Evolutionary conservation across 2,888 invertebrate genomes (phyloP).

Genomic region (Flexamia atlantica): DNA sequence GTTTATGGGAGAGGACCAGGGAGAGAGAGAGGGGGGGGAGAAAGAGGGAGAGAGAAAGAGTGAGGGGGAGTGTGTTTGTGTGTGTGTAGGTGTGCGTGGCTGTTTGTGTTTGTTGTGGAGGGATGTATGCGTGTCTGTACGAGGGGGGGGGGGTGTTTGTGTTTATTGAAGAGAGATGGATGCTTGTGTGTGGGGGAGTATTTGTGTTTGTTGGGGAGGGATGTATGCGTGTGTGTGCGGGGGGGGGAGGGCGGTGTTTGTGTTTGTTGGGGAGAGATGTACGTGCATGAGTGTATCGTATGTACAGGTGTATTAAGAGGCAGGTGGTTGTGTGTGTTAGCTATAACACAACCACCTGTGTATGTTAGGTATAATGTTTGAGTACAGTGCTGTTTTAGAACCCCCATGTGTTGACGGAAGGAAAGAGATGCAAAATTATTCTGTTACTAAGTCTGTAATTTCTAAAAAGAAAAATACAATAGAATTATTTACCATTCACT

Average conservation of each 20-base stretch:
- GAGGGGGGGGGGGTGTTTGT: too few species aligned
- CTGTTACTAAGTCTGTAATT: not conserved
- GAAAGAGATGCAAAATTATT: not conserved
- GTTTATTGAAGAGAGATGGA: too few species aligned
- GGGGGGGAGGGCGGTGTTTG: not conserved
- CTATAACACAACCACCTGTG: too few species aligned
- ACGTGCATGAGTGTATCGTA: not conserved
- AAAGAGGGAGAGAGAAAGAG: not conserved
- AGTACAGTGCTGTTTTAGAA: not conserved
- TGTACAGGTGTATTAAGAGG: too few species aligned
- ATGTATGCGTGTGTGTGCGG: slow-evolving; percentile 13
- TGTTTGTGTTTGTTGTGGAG: too few species aligned
- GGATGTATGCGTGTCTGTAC: too few species aligned
- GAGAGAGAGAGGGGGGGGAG: not conserved
- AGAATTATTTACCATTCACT: not conserved
- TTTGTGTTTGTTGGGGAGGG: slow-evolving; percentile 9
- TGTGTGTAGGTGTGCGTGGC: slow-evolving; percentile 23
- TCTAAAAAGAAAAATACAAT: not conserved
- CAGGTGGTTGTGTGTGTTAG: too few species aligned
- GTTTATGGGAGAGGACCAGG: not conserved
- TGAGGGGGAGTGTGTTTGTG: not conserved
- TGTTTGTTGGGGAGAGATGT: not conserved
- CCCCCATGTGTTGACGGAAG: not conserved
- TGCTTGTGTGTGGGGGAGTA: slow-evolving; percentile 12
- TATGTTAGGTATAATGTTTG: too few species aligned